Percentiles rank a stretch among this genome's conserved stretches.
phyloP scores from a whole-genome alignment of 2,797 vertebrate genomes.

The Crenuchus spilurus region DNA sequence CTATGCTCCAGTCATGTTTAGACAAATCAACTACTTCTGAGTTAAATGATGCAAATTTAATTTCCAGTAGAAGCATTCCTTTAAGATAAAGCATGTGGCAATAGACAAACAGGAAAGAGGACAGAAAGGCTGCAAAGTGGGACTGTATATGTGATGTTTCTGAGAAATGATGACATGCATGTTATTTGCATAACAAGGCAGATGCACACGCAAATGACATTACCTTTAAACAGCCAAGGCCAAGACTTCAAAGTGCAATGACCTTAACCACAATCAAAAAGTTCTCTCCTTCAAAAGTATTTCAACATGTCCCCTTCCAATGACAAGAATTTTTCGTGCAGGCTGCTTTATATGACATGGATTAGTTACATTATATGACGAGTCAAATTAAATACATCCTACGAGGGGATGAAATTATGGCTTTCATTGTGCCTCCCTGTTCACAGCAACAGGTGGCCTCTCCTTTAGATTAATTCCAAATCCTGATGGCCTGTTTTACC shows the following conservation, averaged over 20 bases:
- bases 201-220: background rate
- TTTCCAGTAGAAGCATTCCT: too few relatives aligned
- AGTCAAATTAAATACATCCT: constrained; percentile 53
- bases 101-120: too few relatives aligned
- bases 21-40: too few relatives aligned
- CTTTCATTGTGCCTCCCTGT: constrained; percentile 36
- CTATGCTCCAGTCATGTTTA: too few relatives aligned
- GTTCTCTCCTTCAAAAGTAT: background rate
- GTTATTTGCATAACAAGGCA: background rate
- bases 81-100: too few relatives aligned
- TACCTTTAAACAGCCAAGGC: constrained; percentile 1
- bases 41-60: too few relatives aligned
- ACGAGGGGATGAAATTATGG: constrained; percentile 43
- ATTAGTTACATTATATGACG: constrained; percentile 55
- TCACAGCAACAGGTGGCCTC: constrained; percentile 74
- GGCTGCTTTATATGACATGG: constrained; percentile 65
- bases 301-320: constrained; percentile 14
- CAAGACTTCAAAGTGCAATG: background rate
- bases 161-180: background rate
- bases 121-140: background rate
- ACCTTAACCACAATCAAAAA: constrained; percentile 5
- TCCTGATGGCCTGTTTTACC: constrained; percentile 66
- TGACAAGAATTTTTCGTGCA: constrained; percentile 44
- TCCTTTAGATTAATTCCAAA: constrained; percentile 73
- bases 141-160: background rate